Conservation (phyloP, 2,888 invertebrate species). For the Dioctria rufipes region DNA sequence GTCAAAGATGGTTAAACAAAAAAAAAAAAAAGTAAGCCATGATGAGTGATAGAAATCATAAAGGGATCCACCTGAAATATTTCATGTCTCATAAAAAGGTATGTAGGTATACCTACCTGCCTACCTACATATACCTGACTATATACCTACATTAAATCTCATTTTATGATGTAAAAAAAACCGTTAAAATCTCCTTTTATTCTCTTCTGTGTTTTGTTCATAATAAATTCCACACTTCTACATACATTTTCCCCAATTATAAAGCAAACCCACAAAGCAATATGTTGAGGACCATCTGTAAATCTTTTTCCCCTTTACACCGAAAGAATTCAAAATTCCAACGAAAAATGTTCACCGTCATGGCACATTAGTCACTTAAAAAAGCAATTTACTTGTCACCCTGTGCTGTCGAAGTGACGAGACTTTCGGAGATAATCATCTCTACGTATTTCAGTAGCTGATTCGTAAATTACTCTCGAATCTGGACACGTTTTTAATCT, state of each 20-base stretch:
- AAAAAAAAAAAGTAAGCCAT: too few relatives aligned
- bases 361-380: conserved; percentile 50
- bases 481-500: conserved; percentile 64
- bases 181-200: background rate
- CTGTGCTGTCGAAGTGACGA: conserved; percentile 57
- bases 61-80: too few relatives aligned
- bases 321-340: conserved; percentile 40
- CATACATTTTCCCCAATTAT: conserved; percentile 24
- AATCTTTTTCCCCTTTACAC: conserved; percentile 37
- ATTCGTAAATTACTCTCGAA: conserved; percentile 71
- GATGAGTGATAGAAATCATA: too few relatives aligned
- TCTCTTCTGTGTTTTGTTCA: background rate
- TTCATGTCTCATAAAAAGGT: too few relatives aligned
- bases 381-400: conserved; percentile 52
- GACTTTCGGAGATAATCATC: conserved; percentile 68
- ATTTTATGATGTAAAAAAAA: background rate
- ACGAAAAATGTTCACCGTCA: conserved; percentile 43
- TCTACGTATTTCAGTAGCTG: conserved; percentile 71
- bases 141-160: background rate
- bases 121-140: background rate
- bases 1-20: too few relatives aligned
- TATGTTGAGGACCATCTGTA: conserved; percentile 9
- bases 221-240: conserved; percentile 23
- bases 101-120: too few relatives aligned
- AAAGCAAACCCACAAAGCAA: conserved; percentile 7